phyloP scores from a whole-genome alignment of 2,797 vertebrate species.

The Helostoma temminkii region DNA sequence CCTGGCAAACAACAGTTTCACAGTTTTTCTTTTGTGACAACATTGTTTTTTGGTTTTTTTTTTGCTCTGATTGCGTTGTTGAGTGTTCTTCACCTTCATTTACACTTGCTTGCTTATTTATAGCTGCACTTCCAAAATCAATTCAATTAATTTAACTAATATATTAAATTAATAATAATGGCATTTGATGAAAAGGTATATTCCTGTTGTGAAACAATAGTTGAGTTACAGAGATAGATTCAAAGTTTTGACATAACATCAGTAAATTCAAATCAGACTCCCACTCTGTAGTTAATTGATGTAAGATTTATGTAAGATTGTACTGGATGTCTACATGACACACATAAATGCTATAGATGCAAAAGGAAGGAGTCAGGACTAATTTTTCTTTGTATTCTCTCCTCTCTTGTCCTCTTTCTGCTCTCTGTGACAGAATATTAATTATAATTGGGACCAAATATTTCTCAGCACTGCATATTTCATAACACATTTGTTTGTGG shows the following conservation, averaged over 20 bases:
- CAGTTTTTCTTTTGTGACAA: background rate
- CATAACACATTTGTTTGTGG: constrained; percentile 63
- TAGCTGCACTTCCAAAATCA: constrained; percentile 1
- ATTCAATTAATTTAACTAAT: constrained; percentile 1
- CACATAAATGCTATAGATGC: constrained; percentile 7
- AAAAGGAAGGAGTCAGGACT: constrained; percentile 22
- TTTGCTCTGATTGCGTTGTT: background rate
- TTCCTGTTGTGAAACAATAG: background rate
- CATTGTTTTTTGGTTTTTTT: too few relatives aligned
- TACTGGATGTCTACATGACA: background rate
- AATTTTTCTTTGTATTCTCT: too few relatives aligned
- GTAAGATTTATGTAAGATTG: background rate
- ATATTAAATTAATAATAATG: background rate
- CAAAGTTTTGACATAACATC: background rate
- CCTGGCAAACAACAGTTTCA: background rate
- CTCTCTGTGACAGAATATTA: constrained; percentile 39
- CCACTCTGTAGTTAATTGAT: background rate
- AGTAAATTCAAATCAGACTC: background rate
- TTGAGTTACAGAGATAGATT: constrained; percentile 1
- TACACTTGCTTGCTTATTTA: constrained; percentile 4
- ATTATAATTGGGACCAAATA: constrained; percentile 49
- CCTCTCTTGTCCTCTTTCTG: constrained; percentile 8
- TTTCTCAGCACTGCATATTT: constrained; percentile 54
- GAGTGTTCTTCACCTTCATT: constrained; percentile 9
- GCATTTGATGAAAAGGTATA: background rate